Evolutionary conservation across 2,797 vertebrate species (phyloP), one percentile per base, ranked within the genome.

Genomic region (Clamator glandarius): DNA sequence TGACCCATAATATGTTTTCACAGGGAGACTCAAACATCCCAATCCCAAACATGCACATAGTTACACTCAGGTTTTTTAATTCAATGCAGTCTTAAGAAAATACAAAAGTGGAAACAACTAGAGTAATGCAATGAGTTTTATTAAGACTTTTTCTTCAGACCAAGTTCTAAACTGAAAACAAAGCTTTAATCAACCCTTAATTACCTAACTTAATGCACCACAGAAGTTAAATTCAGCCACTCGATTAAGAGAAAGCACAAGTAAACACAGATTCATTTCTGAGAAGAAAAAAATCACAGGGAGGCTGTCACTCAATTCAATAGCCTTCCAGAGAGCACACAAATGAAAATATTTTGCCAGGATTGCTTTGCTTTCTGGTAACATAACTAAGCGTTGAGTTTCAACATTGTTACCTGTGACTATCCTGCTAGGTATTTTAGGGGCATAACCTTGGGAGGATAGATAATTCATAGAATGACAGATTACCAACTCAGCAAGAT

Each of bases 181-280:
- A 83, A 80, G 61, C 55, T 90, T 94, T 92, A 95, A 96, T 84
- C 74, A 92, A 28, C 44, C n/a, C 67, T 84, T 92, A 96, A 95
- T 95, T 94, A 84, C 51, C n/a, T 33, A 70, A 81, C 77, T 80
- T 91, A 92, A 96, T 89, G 86, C 52, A 90, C 9, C 20, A 89
- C 86, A 93, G 89, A 89, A 92, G 66, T 69, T 90, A 93, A 90
- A 89, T 84, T 84, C 74, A 70, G 48, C 51, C 31, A 35, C 28
- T 52, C 74, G 84, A 62, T 89, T 84, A 93, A 93, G 52, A 89
- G 42, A 87, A 93, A 89, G 42, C 20, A 73, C 84, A 90, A 78
- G 62, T 52, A 93, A 95, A 87, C 63, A 90, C 11, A 81, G 89
- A 89, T 87, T 93, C 24, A 13, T 82, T 84, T 79, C 90, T 59